Evolutionary conservation across 2,888 invertebrate genomes (phyloP), one percentile per base, ranked within the genome.

Genomic region (Agrochola lychnidis): DNA sequence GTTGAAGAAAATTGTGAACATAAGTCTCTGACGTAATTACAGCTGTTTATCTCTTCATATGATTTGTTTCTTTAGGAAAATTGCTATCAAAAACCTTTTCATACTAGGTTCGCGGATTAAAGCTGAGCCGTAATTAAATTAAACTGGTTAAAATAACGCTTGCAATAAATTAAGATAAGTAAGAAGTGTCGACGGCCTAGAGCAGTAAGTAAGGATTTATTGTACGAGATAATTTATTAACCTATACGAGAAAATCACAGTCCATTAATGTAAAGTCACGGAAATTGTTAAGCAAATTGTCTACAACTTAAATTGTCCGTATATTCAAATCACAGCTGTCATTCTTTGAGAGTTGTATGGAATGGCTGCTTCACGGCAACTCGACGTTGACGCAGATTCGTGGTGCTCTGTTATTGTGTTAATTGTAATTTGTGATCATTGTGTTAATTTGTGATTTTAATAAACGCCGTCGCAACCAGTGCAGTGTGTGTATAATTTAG

Each of bases 101-200:
- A 14, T 53, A 51, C 48, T 25, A 36, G 14, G 4, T 48, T 48
- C 16, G 56, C 56, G 45, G 16, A 30, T 57, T 72, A 36, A 70
- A 48, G 36, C 48, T 25, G 36, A 59, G 25, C 40, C 22, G 9
- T 57, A 70, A 57, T 69, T 67, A 42, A 67, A 42, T 71, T 30
- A 57, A 73, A 30, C 36, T 73, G 22, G 57, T 57, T 69, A n/a
- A 73, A 19, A n/a, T 70, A 70, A 48, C 12, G 56, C 56, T 70
- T 48, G 57, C 2, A 70, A 36, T 69, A 25, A 69, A 69, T 73
- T 45, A 45, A 42, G 45, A 56, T 57, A 45, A 57, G n/a, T 57
- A 48, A 36, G 57, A 48, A 36, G 25, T 70, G 57, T n/a, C n/a
- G n/a, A 45, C 36, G 48, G 22, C 25, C 25, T 59, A 25, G 36